These are phyloP conservation scores for Rhynchophorus ferrugineus DNA, from an alignment of 1,140 invertebrate genomes.

Conservation along the genomic window DNA sequence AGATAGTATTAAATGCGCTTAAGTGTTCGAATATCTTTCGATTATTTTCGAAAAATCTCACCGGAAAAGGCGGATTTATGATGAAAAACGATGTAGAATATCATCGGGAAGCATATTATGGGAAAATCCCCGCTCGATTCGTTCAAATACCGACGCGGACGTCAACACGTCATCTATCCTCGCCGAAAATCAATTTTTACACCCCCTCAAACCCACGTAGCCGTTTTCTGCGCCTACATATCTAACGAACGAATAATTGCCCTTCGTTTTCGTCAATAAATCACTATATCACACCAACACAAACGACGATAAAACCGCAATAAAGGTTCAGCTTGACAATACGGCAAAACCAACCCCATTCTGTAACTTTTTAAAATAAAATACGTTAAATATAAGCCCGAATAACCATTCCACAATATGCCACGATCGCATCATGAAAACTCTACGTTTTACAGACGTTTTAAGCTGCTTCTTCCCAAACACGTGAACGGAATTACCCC, in stretches of 20 bases:
- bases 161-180: not conserved
- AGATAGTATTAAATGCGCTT: slow-evolving; percentile 1
- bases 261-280: not conserved
- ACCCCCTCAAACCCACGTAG: not conserved
- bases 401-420: not conserved
- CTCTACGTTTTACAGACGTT: not conserved
- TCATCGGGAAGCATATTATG: too few relatives aligned
- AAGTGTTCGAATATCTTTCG: too few relatives aligned
- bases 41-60: too few relatives aligned
- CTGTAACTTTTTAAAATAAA: not conserved
- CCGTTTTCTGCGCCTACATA: too few relatives aligned
- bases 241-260: too few relatives aligned
- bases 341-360: not conserved
- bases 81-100: too few relatives aligned
- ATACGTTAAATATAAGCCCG: not conserved
- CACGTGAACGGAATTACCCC: too few relatives aligned
- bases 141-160: too few relatives aligned
- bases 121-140: too few relatives aligned
- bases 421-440: too few relatives aligned
- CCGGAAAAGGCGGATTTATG: too few relatives aligned
- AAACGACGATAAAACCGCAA: not conserved
- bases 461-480: not conserved
- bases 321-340: not conserved
- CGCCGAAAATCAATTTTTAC: not conserved
- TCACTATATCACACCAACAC: not conserved